A percentile compares a stretch with the other conserved stretches of the same genome.
These are phyloP conservation scores for Nemapogon koenigi DNA, from an alignment of 2,888 invertebrate species.

Conservation along the genomic window DNA sequence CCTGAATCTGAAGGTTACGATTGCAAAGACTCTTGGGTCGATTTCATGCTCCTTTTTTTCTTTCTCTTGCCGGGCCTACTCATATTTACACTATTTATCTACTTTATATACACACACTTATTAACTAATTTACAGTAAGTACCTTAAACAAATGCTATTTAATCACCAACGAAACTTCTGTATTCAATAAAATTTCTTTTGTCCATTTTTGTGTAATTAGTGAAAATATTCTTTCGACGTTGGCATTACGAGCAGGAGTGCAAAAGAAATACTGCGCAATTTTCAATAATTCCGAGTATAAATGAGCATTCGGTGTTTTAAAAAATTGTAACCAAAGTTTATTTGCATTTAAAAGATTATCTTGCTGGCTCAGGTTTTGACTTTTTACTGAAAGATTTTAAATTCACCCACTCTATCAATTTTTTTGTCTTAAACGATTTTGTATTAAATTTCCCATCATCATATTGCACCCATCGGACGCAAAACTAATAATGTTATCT, in stretches of 20 bases:
- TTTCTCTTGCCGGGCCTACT: neutral
- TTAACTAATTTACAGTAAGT: too few relatives aligned
- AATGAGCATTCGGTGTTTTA: conserved; percentile 13
- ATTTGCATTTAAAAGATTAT: conserved; percentile 17
- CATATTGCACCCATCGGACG: too few relatives aligned
- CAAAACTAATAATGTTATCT: too few relatives aligned
- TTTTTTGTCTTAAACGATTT: too few relatives aligned
- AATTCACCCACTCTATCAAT: conserved; percentile 18
- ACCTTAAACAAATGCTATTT: too few relatives aligned
- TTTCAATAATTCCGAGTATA: conserved; percentile 17
- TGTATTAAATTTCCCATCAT: too few relatives aligned
- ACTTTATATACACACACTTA: too few relatives aligned
- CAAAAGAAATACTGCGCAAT: conserved; percentile 19
- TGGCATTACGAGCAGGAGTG: conserved; percentile 17
- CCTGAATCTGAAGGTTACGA: neutral
- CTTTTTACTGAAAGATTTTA: conserved; percentile 16
- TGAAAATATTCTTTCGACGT: conserved; percentile 17
- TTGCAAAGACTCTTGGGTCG: neutral
- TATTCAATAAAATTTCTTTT: too few relatives aligned
- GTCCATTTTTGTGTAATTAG: conserved; percentile 18
- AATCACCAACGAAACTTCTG: too few relatives aligned
- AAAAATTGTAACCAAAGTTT: conserved; percentile 17
- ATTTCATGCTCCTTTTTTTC: neutral
- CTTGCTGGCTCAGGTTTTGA: conserved; percentile 15
- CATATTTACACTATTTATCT: too few relatives aligned